A percentile compares a stretch with the other conserved stretches of the same genome.
These are phyloP conservation scores for Murina feae DNA, from an alignment of 2,113 vertebrate genomes.

Conservation along the genomic window DNA sequence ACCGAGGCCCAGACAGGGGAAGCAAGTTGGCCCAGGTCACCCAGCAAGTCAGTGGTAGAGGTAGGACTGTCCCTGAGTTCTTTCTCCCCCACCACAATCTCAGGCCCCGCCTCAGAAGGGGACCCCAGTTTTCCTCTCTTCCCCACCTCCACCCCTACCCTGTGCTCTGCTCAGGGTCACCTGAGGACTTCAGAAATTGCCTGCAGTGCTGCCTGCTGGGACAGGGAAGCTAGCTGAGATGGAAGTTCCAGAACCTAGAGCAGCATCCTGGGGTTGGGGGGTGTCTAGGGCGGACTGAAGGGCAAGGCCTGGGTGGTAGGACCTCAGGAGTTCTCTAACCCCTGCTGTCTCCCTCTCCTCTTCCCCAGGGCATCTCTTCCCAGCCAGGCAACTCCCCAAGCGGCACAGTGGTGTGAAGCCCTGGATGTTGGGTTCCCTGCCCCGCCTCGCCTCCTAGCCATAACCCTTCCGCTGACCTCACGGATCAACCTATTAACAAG, in stretches of 20 bases:
- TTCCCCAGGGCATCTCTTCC: constrained; percentile 84
- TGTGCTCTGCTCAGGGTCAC: not conserved
- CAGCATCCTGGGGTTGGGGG: not conserved
- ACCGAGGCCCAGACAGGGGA: constrained; percentile 71
- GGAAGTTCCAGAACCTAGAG: not conserved
- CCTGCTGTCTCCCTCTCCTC: constrained; percentile 8
- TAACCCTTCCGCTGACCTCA: constrained; percentile 33
- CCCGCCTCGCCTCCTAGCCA: not conserved
- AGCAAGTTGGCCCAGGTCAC: constrained; percentile 72
- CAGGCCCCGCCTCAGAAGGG: not conserved
- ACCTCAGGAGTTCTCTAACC: constrained; percentile 38
- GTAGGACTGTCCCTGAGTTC: constrained; percentile 57
- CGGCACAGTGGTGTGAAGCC: constrained; percentile 90
- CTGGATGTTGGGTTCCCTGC: not conserved
- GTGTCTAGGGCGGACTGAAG: not conserved
- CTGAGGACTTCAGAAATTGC: not conserved
- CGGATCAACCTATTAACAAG: constrained; percentile 63
- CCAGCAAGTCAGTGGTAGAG: constrained; percentile 76
- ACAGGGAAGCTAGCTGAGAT: not conserved
- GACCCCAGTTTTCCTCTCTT: not conserved
- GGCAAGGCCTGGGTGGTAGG: not conserved
- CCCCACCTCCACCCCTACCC: not conserved
- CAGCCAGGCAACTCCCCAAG: constrained; percentile 91
- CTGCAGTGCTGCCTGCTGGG: not conserved
- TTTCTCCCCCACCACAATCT: not conserved